Evolutionary conservation across 2,113 vertebrate genomes (phyloP).

Genomic region (Coregonus clupeaformis): DNA sequence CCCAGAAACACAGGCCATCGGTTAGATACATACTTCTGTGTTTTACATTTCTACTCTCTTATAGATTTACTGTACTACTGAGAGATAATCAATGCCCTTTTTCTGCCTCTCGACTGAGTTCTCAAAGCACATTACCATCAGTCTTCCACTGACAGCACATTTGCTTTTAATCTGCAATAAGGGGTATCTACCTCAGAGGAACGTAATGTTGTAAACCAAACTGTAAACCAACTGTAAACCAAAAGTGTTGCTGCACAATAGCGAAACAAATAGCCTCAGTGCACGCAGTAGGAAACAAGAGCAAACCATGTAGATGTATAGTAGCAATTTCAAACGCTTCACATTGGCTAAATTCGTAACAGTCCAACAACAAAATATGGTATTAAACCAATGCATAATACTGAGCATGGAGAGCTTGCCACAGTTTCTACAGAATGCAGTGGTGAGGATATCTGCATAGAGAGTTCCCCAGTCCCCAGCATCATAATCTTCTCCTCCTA

Average conservation of each 20-base stretch:
- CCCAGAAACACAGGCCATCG: neutral
- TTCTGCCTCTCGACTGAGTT: conserved; percentile 11
- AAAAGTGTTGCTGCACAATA: neutral
- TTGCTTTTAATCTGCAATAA: neutral
- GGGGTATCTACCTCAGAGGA: neutral
- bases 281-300: neutral
- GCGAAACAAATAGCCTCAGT: conserved; percentile 5
- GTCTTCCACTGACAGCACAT: conserved; percentile 22
- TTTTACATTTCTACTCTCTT: neutral
- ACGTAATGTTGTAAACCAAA: too few relatives aligned
- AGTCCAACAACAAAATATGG: neutral
- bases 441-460: conserved; percentile 1
- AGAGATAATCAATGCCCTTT: conserved; percentile 37
- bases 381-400: neutral
- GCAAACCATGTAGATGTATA: neutral
- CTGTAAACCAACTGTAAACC: neutral
- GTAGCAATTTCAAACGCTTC: conserved; percentile 7
- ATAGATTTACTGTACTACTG: conserved; percentile 29
- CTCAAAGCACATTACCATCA: conserved; percentile 26
- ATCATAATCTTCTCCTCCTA: neutral
- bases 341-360: too few relatives aligned
- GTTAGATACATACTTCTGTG: neutral
- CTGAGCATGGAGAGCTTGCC: conserved; percentile 5
- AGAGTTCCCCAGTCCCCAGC: neutral
- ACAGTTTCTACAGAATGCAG: conserved; percentile 5